Evolutionary conservation across 2,797 vertebrate genomes (phyloP).

Genomic region (Agapornis canus): DNA sequence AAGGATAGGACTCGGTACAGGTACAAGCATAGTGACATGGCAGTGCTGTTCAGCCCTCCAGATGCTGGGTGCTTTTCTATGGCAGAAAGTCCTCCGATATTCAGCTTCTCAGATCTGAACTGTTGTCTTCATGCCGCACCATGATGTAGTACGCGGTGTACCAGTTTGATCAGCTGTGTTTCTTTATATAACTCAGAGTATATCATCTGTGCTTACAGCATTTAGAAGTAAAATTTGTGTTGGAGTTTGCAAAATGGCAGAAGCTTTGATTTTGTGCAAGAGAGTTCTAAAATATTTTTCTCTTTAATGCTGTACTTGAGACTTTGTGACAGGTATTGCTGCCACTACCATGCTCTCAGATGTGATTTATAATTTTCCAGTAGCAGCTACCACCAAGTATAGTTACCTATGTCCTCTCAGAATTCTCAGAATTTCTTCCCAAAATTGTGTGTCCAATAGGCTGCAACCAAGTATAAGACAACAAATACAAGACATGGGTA

Average conservation of each 20-base stretch:
- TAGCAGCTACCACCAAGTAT: background rate
- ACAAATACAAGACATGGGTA: background rate
- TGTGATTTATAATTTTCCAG: background rate
- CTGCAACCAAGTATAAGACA: background rate
- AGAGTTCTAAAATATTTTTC: background rate
- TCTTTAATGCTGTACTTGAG: background rate
- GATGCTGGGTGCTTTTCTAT: background rate
- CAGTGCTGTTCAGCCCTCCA: background rate
- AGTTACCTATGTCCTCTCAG: background rate
- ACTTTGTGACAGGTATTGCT: background rate
- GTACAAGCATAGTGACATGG: accelerated
- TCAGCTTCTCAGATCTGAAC: background rate
- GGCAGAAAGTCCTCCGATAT: background rate
- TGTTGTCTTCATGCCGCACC: background rate
- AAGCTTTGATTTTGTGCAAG: background rate
- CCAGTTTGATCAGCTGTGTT: background rate
- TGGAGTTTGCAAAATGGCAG: background rate
- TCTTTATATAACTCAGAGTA: background rate
- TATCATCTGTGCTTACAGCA: background rate
- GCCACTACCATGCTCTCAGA: background rate
- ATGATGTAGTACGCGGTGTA: no score
- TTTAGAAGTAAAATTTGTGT: background rate
- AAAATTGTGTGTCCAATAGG: background rate
- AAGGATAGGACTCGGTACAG: background rate
- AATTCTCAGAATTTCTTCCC: background rate